A percentile compares a stretch with the other conserved stretches of the same genome.
Evolutionary conservation across 2,113 vertebrate species (phyloP).

Genomic region (Pelobates fuscus): DNA sequence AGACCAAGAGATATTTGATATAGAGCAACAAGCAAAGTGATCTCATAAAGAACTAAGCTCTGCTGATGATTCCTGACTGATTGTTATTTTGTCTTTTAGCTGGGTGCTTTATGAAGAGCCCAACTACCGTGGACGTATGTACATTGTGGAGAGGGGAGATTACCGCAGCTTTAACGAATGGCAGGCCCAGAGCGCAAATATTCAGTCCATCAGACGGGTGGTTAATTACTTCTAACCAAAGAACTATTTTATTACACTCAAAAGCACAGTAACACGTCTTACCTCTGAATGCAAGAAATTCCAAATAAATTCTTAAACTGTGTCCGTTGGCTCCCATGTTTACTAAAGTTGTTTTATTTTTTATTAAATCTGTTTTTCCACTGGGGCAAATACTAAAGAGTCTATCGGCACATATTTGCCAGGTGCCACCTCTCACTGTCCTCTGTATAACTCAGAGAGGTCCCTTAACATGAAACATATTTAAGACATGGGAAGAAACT

Average conservation of each 20-base stretch:
- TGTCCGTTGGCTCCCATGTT: conserved; percentile 21
- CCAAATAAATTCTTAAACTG: conserved; percentile 69
- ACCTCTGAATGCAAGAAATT: conserved; percentile 47
- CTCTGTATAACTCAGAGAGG: too few species aligned
- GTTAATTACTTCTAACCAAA: conserved; percentile 85
- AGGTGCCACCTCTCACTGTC: too few species aligned
- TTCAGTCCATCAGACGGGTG: conserved; percentile 87
- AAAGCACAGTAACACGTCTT: conserved; percentile 24
- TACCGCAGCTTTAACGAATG: conserved; percentile 81
- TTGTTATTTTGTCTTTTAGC: conserved; percentile 59
- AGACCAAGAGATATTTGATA: too few species aligned
- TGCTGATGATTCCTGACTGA: neutral
- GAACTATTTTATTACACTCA: neutral
- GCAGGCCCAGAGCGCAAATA: conserved; percentile 80
- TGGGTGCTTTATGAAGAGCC: conserved; percentile 95
- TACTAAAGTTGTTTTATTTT: neutral
- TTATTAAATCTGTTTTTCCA: too few species aligned
- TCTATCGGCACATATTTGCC: too few species aligned
- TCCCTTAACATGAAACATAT: too few species aligned
- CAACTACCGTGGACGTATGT: conserved; percentile 89
- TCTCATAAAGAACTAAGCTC: too few species aligned
- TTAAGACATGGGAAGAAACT: too few species aligned
- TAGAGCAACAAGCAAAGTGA: too few species aligned
- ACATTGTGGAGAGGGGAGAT: conserved; percentile 84
- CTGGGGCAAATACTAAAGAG: too few species aligned